Base-by-base conservation (phyloP, 2,888 invertebrate genomes). In the Xiphydria camelus region DNA sequence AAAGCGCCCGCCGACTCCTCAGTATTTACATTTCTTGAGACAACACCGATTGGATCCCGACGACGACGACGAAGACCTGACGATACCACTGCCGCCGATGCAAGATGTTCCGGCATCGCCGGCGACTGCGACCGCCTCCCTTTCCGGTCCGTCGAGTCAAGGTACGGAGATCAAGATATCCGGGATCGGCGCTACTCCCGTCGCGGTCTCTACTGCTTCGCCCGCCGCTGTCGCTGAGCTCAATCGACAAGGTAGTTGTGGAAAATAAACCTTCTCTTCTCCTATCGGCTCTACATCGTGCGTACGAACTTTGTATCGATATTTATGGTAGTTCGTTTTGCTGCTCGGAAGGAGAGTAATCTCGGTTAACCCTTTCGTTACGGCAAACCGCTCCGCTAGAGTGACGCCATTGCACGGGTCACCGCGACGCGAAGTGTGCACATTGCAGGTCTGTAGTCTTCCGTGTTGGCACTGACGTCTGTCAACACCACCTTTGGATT, bases 1-100 rank as follows among this genome's bases (percentile, higher is more conserved):
- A 60, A 91, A 91, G 76, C 81, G 88, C 62, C 87, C 91, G 55
- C 84, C 89, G 45, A 83, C 85, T 55, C 83, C 87, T 48, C 86
- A 87, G 72, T 86, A 89, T 68, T 70, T 87, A 49, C 82, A 86
- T 41, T 91, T 89, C 75, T 78, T 90, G 61, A 86, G 87, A 67
- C 86, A 88, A 64, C 84, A 87, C 61, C 82, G 82, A 49, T 81
- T 88, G 62, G 84, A 85, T 61, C 80, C 82, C 52, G 81, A 83
- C 54, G 81, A 80, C 57, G 77, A 80, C 9, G 77, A 80, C 38
- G 79, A 79, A 53, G 73, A 75, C 56, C 64, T 77, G 19, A 71
- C 74, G 2, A 57, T 59, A 3, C 64, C 66, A 32, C 41, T 68
- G 50, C 60, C 66, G 36, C 49, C 59, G 32, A 49, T 51, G 7